Evolutionary conservation across 2,888 invertebrate genomes (phyloP).

Genomic region (Drosophila diplacantha): DNA sequence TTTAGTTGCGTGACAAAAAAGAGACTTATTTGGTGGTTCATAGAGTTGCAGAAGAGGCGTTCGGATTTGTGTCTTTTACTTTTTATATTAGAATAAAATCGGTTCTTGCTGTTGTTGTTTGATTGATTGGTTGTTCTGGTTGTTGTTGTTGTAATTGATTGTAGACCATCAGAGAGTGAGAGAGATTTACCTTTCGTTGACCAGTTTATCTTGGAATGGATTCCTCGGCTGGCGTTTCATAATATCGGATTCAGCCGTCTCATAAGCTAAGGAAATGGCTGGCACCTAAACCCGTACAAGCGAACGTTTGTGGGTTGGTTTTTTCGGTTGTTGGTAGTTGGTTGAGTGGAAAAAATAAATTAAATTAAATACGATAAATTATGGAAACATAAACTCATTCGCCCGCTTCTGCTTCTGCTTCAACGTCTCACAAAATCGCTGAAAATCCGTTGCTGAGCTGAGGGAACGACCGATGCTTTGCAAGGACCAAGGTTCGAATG

Average conservation of each 20-base stretch:
- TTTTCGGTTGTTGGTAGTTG: constrained; percentile 31
- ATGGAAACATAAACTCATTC: constrained; percentile 43
- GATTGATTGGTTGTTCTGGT: constrained; percentile 34
- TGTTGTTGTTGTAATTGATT: constrained; percentile 45
- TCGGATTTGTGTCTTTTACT: constrained; percentile 31
- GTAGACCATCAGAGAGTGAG: constrained; percentile 57
- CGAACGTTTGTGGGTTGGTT: constrained; percentile 22
- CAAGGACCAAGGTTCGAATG: not conserved
- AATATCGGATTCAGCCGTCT: constrained; percentile 98
- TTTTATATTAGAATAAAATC: constrained; percentile 12
- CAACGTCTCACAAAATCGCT: constrained; percentile 16
- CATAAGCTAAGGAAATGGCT: constrained; percentile 98
- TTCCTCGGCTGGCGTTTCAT: constrained; percentile 99
- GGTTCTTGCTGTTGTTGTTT: constrained; percentile 29
- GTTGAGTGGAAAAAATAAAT: constrained; percentile 55
- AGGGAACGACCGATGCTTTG: constrained; percentile 14
- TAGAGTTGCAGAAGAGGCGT: constrained; percentile 37
- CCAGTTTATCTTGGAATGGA: constrained; percentile 98
- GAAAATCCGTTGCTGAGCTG: constrained; percentile 13
- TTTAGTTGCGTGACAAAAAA: constrained; percentile 32
- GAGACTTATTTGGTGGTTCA: constrained; percentile 28
- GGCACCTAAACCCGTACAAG: constrained; percentile 84
- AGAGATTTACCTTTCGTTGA: constrained; percentile 94
- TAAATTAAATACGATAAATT: constrained; percentile 66
- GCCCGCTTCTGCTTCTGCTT: constrained; percentile 16